Conservation (phyloP, 2,797 vertebrate species). For the Naso thynnoides region DNA sequence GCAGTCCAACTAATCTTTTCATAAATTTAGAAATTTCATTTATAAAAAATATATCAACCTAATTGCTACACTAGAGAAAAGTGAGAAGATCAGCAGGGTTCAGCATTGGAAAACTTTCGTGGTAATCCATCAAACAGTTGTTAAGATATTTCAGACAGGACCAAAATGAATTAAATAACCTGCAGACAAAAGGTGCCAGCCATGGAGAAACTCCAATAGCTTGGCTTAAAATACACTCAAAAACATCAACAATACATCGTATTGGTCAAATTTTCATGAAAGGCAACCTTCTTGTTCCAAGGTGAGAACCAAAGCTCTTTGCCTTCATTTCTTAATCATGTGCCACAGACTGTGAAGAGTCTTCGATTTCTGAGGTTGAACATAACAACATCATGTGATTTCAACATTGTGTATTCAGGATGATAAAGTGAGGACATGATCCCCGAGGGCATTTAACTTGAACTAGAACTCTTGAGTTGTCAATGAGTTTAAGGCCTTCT, state of each 20-base stretch:
- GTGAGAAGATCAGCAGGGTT: neutral
- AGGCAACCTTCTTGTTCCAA: no score
- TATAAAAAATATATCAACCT: neutral
- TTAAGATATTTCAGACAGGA: neutral
- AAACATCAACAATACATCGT: neutral
- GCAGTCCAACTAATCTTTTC: neutral
- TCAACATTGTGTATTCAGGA: neutral
- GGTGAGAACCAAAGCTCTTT: neutral
- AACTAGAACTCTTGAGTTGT: neutral
- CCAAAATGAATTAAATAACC: neutral
- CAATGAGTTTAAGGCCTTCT: neutral
- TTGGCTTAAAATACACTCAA: neutral
- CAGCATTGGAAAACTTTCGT: no score
- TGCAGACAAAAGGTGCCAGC: no score
- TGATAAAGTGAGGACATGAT: neutral
- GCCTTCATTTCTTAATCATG: neutral
- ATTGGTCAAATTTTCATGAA: neutral
- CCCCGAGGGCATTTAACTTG: neutral
- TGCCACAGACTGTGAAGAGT: neutral
- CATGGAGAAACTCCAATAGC: neutral
- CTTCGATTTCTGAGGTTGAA: neutral
- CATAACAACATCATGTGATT: neutral
- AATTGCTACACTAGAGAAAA: neutral
- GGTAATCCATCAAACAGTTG: neutral
- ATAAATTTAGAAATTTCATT: neutral